Base-by-base conservation (phyloP, 2,888 invertebrate genomes). In the Drosophila prolongata region DNA sequence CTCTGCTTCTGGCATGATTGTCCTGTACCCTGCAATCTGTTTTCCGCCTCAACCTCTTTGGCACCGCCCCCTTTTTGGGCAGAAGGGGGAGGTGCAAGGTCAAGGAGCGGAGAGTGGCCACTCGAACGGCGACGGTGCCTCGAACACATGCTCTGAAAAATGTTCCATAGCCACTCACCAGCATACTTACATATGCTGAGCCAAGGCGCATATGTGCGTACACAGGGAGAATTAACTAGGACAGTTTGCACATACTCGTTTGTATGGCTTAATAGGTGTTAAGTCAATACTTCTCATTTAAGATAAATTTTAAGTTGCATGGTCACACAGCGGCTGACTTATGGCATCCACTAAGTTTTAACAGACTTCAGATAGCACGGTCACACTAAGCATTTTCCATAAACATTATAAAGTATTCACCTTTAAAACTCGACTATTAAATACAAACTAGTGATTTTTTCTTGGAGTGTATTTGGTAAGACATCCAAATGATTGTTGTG, bases 41-140 rank as follows among this genome's bases (percentile, higher is more conserved):
- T 34, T n/a, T 10, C 34, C 14, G 11, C 11, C 47, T 11, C 47
- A 49, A 5, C 30, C 30, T 30, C 47, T 30, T 30, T 30, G 30
- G 30, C 30, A 30, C 30, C 30, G 2, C 2, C 8, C 30, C 9
- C 2, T 30, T 30, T 30, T 30, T 6, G 30, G 30, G 6, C 8
- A 8, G 8, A n/a, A 27, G 11, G 42, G 49, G 55, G 11, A 10
- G 10, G 53, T 27, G 56, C 71, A 71, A 71, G 71, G 70, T 71
- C 62, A 71, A 71, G 71, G 53, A 57, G 71, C 30, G 14, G 34
- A 43, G 59, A 84, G 81, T 75, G 81, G 75, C 71, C 65, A 80
- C 80, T 77, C 65, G 50, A 75, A 84, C 43, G 81, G 79, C 72
- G 58, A 57, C 68, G 49, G 60, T 69, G 49, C 53, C 53, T n/a